Base-by-base conservation (phyloP, 1,140 invertebrate species). In the Calephelis nemesis region DNA sequence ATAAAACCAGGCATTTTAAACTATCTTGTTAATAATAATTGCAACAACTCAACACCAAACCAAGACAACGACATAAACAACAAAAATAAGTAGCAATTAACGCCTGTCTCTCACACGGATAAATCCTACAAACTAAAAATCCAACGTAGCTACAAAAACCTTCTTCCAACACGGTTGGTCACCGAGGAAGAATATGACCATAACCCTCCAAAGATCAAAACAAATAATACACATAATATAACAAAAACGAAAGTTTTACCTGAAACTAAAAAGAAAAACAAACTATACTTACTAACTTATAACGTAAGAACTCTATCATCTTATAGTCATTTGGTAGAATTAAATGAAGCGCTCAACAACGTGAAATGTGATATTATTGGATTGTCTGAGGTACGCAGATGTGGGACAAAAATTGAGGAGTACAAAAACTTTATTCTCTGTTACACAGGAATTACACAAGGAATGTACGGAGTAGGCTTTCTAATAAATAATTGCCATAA, bases 151-250 rank as follows among this genome's bases (percentile, higher is more conserved):
- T n/a, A 47, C 5, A 47, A 63, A 40, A 30, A 30, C 30, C 30
- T 30, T 30, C 30, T 30, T 30, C 30, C 30, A 30, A 30, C 0
- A 30, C 30, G 30, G 30, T 30, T 30, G 30, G 30, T 30, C 30
- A 30, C 30, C 30, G 30, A 30, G 30, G 30, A 30, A 30, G 30
- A 30, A 30, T 30, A 30, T 30, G 30, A 30, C 30, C 30, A 30
- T 30, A 30, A 30, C 30, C 42, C 42, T 63, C 62, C n/a, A 64
- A 48, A 64, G 15, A 64, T 10, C 60, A n/a, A 47, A 64, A 64
- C 42, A 45, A 45, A 45, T 45, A 45, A 45, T 45, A 45, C 42
- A 42, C 42, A 42, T 45, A 45, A 45, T 45, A 45, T 6, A 45
- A 45, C 42, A 45, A 45, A 45, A 45, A 45, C 7, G 42, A 45